Conservation (phyloP, 2,888 invertebrate species). For the Heliconius aoede region DNA sequence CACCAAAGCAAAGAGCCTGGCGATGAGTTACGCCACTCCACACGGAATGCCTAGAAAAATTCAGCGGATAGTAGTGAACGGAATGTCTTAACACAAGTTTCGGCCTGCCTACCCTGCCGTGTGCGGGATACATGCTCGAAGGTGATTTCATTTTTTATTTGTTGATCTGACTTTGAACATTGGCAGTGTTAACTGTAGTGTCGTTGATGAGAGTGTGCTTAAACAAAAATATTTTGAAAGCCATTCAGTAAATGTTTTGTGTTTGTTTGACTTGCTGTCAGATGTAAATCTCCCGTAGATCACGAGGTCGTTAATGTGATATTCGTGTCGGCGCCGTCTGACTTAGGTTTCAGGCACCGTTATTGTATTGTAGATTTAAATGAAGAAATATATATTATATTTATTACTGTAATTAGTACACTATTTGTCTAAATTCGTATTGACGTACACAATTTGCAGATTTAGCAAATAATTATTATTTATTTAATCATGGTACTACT, state of each 20-base stretch:
- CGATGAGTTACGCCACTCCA: no score
- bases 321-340: slow-evolving; percentile 79
- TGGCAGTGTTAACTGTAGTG: slow-evolving; percentile 4
- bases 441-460: slow-evolving; percentile 10
- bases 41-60: no score
- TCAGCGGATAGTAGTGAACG: not conserved
- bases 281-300: slow-evolving; percentile 80
- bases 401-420: slow-evolving; percentile 69
- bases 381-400: slow-evolving; percentile 61
- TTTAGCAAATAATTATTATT: not conserved
- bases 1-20: no score
- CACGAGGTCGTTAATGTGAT: slow-evolving; percentile 82
- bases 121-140: no score
- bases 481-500: not conserved
- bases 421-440: not conserved
- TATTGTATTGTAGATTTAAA: slow-evolving; percentile 80
- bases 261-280: slow-evolving; percentile 64
- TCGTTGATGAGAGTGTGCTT: slow-evolving; percentile 26
- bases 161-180: not conserved
- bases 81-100: no score
- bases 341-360: slow-evolving; percentile 67
- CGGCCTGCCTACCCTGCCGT: no score
- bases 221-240: slow-evolving; percentile 44
- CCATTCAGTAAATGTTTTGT: slow-evolving; percentile 38
- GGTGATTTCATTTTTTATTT: no score